These are phyloP conservation scores for Stichopus horrens DNA, from an alignment of 53 echinoderm and acorn worm species.

Conservation along the genomic window DNA sequence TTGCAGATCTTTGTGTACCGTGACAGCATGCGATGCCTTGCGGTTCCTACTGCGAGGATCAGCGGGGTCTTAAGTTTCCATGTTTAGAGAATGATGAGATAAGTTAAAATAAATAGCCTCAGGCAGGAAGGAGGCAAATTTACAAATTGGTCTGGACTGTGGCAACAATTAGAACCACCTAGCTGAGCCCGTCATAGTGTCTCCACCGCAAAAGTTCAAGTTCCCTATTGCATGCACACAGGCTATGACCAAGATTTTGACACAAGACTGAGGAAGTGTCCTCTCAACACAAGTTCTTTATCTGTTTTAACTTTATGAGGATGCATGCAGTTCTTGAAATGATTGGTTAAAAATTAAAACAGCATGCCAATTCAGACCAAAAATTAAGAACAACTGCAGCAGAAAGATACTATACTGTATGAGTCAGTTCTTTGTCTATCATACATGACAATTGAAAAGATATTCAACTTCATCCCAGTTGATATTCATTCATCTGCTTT, in stretches of 20 bases:
- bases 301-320: too few relatives aligned
- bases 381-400: too few relatives aligned
- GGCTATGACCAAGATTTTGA: background rate
- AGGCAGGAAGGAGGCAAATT: constrained; percentile 36
- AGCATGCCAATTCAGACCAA: too few relatives aligned
- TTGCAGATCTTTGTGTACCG: background rate
- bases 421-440: too few relatives aligned
- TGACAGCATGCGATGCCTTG: constrained; percentile 10
- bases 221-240: background rate
- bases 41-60: background rate
- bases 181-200: constrained; percentile 32
- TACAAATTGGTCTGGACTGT: constrained; percentile 30
- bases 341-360: too few relatives aligned
- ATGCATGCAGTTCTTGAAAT: too few relatives aligned
- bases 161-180: constrained; percentile 32
- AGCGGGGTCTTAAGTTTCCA: constrained; percentile 36
- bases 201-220: constrained; percentile 23
- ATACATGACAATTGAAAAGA: too few relatives aligned
- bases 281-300: too few relatives aligned
- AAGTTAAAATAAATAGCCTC: constrained; percentile 29
- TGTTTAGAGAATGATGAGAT: constrained; percentile 22
- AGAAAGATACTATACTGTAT: too few relatives aligned
- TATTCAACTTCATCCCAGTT: too few relatives aligned
- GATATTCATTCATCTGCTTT: too few relatives aligned
- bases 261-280: background rate